These are phyloP conservation scores for Hyperopisus bebe DNA, from an alignment of 2,113 vertebrate species.

Conservation along the genomic window DNA sequence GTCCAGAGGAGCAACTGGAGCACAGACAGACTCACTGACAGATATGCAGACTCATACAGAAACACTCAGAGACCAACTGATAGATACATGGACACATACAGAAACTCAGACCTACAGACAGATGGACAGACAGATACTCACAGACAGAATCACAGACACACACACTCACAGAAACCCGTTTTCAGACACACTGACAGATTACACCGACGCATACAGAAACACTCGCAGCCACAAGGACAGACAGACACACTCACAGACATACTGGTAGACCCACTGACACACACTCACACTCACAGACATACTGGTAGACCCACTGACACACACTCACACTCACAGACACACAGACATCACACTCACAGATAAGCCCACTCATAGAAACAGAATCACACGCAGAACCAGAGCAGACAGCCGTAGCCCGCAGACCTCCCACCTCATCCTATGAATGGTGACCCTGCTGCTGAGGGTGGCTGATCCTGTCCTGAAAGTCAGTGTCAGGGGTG, in stretches of 20 bases:
- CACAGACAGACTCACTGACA: background rate
- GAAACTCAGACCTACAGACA: background rate
- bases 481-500: background rate
- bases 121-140: background rate
- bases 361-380: background rate
- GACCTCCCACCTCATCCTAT: background rate
- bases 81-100: background rate
- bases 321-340: background rate
- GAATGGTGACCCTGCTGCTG: background rate
- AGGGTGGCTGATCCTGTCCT: background rate
- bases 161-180: background rate
- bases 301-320: background rate
- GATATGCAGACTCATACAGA: background rate
- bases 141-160: background rate
- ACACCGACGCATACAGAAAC: background rate
- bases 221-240: background rate
- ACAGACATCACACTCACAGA: constrained; percentile 6
- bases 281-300: background rate
- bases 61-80: background rate
- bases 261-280: background rate
- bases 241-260: background rate
- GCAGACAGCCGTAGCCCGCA: too few species aligned
- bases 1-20: background rate
- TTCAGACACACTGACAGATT: background rate
- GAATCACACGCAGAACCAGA: background rate